phyloP scores from a whole-genome alignment of 1,140 invertebrate species.

The Magallana gigas region DNA sequence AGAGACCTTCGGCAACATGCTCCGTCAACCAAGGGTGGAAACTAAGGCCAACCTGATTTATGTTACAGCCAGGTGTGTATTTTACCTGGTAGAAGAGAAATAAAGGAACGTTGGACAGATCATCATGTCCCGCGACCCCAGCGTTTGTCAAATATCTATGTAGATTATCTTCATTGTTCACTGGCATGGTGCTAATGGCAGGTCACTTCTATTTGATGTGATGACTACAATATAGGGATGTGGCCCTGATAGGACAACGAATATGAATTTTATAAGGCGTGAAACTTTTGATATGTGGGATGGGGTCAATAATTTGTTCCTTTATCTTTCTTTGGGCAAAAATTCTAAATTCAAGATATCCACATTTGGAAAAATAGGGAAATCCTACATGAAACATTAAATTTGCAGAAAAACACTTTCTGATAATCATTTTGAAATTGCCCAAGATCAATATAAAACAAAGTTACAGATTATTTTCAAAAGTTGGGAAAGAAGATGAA shows the following conservation, averaged over 20 bases:
- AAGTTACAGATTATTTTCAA: no score
- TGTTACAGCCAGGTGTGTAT: constrained; percentile 9
- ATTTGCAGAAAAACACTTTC: no score
- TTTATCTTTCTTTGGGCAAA: neutral
- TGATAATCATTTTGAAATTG: no score
- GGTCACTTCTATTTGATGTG: constrained; percentile 28
- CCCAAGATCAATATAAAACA: no score
- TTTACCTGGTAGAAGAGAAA: neutral
- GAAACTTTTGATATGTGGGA: neutral
- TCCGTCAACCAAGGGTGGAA: neutral
- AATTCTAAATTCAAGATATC: no score
- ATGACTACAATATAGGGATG: neutral
- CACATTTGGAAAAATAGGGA: no score
- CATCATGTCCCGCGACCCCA: constrained; percentile 9
- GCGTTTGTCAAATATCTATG: constrained; percentile 26
- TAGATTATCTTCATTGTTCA: constrained; percentile 22
- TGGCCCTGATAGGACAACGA: neutral
- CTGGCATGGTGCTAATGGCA: constrained; percentile 19
- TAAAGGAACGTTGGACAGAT: neutral
- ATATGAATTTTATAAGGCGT: constrained; percentile 18
- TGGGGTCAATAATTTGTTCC: neutral
- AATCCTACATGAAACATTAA: no score
- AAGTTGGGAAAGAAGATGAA: no score
- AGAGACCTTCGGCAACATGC: neutral
- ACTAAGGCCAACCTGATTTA: constrained; percentile 15